Evolutionary conservation across 2,888 invertebrate genomes (phyloP), one percentile per base, ranked within the genome.

Genomic region (Strigamia maritima): DNA sequence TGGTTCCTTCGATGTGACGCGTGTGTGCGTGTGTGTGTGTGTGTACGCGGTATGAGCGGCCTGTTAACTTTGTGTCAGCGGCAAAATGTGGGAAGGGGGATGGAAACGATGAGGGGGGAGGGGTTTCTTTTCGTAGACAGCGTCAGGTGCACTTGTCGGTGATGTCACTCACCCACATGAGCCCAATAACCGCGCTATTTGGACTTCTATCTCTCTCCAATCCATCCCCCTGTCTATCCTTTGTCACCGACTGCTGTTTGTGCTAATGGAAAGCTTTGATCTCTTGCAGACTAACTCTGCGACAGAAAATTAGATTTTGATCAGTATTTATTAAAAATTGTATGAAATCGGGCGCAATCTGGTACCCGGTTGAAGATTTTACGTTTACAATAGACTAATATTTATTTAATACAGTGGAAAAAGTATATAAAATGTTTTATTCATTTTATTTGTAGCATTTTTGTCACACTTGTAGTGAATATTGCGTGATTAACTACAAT

Each of bases 171-270:
- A 74, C 74, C 31, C 35, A 54, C 31, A 74, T 74, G 74, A 74
- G 74, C 74, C 74, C 74, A 74, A 74, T 74, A 74, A 74, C 74
- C 74, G 74, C 74, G 74, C 28, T 74, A 74, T 74, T 74, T 74
- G 74, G 74, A 28, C 31, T 74, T 74, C 54, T 54, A 54, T 54
- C 54, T 54, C 54, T 54, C 54, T 54, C 54, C 54, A 54, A 54
- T 54, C 54, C 54, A 54, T 54, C 54, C 54, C 54, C 54, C 54
- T 54, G 54, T 54, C 54, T 54, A 19, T 54, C 54, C 54, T 54
- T 54, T 54, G 54, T 54, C 54, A 54, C 54, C 19, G 54, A 54
- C 54, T 54, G 54, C 54, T 54, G 54, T 54, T 54, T 54, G 54
- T 54, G 54, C 54, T 54, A 54, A 54, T 54, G 54, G 54, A 54